phyloP scores from a whole-genome alignment of 2,113 vertebrate species.

The Ondatra zibethicus region DNA sequence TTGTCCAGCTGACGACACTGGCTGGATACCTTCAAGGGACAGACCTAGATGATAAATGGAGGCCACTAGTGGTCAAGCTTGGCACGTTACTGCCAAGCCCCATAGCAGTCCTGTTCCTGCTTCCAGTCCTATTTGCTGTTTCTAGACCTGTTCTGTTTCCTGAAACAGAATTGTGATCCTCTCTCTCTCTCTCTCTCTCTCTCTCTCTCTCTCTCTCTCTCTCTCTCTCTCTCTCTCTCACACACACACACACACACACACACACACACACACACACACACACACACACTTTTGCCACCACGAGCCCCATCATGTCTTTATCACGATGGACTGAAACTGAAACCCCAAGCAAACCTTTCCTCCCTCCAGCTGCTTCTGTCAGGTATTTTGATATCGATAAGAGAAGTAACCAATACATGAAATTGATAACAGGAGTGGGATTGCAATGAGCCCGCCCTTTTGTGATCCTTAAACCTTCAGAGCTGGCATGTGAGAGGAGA shows the following conservation, averaged over 20 bases:
- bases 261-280: too few species aligned
- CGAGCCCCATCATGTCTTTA: too few species aligned
- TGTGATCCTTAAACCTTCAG: neutral
- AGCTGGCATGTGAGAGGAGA: neutral
- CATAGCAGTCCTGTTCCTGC: too few species aligned
- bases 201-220: too few species aligned
- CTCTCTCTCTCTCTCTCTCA: too few species aligned
- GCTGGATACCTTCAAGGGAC: neutral
- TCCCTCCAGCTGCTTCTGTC: neutral
- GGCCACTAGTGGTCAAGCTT: neutral
- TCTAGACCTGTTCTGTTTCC: neutral
- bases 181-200: too few species aligned
- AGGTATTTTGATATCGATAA: neutral
- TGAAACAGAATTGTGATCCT: neutral
- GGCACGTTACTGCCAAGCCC: neutral
- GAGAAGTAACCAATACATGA: neutral
- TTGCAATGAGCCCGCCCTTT: neutral
- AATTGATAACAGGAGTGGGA: too few species aligned
- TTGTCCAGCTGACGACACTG: neutral
- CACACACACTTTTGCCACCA: neutral
- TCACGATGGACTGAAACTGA: neutral
- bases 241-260: too few species aligned
- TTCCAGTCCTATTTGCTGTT: neutral
- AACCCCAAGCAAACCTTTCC: neutral
- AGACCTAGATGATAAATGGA: neutral